These are phyloP conservation scores for Malurus leucopterus DNA, from an alignment of 2,797 vertebrate species.

Conservation along the genomic window DNA sequence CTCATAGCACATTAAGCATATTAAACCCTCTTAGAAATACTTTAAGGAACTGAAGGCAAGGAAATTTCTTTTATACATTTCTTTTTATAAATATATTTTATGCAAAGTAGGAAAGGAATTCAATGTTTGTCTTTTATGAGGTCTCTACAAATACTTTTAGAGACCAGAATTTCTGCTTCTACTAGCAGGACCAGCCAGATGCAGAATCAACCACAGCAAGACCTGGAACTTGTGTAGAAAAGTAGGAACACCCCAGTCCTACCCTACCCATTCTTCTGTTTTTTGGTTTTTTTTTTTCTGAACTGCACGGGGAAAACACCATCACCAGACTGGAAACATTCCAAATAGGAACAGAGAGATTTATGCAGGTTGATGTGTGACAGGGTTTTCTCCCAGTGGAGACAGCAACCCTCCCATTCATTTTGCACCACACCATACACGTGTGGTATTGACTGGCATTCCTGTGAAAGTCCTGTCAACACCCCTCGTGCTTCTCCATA, in stretches of 20 bases:
- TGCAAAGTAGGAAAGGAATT: neutral
- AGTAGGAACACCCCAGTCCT: neutral
- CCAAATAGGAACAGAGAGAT: neutral
- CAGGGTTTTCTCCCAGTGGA: neutral
- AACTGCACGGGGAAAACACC: neutral
- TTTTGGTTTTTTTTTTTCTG: neutral
- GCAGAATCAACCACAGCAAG: neutral
- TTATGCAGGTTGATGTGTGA: neutral
- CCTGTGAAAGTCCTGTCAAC: neutral
- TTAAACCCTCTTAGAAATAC: neutral
- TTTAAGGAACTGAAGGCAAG: neutral
- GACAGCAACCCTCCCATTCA: neutral
- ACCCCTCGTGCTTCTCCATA: neutral
- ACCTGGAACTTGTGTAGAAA: neutral
- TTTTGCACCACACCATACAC: neutral
- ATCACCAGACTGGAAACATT: neutral
- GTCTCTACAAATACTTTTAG: neutral
- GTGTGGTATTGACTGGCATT: neutral
- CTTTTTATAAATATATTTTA: neutral
- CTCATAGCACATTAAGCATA: neutral
- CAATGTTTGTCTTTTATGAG: neutral
- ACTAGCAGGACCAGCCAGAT: neutral
- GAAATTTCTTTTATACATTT: neutral
- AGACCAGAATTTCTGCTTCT: conserved; percentile 25
- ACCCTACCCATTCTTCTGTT: neutral